Base-by-base conservation (phyloP, 2,888 invertebrate genomes). In the Mylabris sibirica region DNA sequence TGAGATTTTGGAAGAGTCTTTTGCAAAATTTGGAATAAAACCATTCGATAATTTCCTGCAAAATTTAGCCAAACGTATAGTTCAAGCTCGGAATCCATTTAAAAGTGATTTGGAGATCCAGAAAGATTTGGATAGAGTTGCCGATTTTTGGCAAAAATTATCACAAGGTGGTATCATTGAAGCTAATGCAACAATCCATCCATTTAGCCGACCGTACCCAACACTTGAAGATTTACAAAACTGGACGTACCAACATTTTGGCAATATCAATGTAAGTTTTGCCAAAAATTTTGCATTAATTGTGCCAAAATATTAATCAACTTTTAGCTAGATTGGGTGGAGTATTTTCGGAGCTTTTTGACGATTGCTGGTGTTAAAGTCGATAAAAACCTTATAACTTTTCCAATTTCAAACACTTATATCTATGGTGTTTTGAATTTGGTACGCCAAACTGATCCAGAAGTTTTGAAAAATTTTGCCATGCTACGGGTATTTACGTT, bases 271-370 rank as follows among this genome's bases (percentile, higher is more conserved):
- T 66, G 80, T 80, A 73, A 61, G 24, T 59, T 49, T 44, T 61
- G n/a, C 20, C 4, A 30, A 67, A 4, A 20, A 22, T 34, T 64
- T 17, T 26, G 4, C 53, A n/a, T n/a, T n/a, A 12, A 20, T 8
- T 14, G 6, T 35, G 20, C 0, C 38, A 41, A 22, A 24, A 38
- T 38, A 8, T 12, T 22, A 0, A 4, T 12, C 8, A 63, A 26
- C 70, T 80, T 78, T 60, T 67, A 85, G 85, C 67, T 85, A 49
- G 78, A 84, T 64, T 84, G 85, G 84, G 66, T 83, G 8, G 77
- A 81, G 9, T 85, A 82, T 68, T 68, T 85, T 11, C 77, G 79
- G 26, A 72, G 67, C 5, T 72, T 80, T 1, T 80, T 84, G 61
- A 73, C 75, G 20, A 78, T 77, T 41, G 73, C 83, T 2, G 80